Evolutionary conservation across 2,797 vertebrate genomes (phyloP), one percentile per base, ranked within the genome.

Genomic region (Hippopotamyrus pictus): DNA sequence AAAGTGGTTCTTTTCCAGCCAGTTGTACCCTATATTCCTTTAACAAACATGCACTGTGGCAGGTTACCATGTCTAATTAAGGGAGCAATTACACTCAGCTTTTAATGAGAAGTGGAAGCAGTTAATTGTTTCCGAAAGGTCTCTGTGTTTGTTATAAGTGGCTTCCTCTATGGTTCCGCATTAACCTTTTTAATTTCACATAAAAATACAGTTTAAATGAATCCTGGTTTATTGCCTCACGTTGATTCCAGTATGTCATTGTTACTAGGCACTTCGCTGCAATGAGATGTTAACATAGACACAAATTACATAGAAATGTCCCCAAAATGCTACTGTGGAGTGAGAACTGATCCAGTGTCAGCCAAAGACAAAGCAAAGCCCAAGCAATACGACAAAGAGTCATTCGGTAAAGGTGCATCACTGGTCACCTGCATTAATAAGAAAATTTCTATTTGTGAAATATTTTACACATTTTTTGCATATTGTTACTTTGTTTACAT

Each of bases 31-130:
- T 62, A 86, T 86, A 90, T 90, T 89, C 82, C 88, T 88, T 89
- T 88, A 79, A 88, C 84, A 62, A 86, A 91, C 89, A 88, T 51
- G 54, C 53, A 87, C 22, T 89, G 88, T 90, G 89, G 73, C 73
- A 89, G 86, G 33, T 51, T 86, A 89, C 44, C 86, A 90, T 87
- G 85, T 88, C 86, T 90, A 92, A 91, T 91, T 91, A 91, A 84
- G 69, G 76, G 84, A 91, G 84, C 76, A 92, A 92, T 93, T 91
- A 91, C 88, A 89, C 88, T 91, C 79, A 90, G 87, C 88, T 91
- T 86, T 92, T 91, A 91, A 92, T 85, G 62, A 90, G 90, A 85
- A 92, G 89, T 91, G 90, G 86, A 91, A 91, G 88, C 86, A 91
- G 86, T 85, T 90, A 91, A 92, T 91, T 91, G 88, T 87, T 91